Percentiles rank a stretch among this genome's conserved stretches.
Evolutionary conservation across 2,888 invertebrate genomes (phyloP).

Genomic region (Drosophila subquinaria): DNA sequence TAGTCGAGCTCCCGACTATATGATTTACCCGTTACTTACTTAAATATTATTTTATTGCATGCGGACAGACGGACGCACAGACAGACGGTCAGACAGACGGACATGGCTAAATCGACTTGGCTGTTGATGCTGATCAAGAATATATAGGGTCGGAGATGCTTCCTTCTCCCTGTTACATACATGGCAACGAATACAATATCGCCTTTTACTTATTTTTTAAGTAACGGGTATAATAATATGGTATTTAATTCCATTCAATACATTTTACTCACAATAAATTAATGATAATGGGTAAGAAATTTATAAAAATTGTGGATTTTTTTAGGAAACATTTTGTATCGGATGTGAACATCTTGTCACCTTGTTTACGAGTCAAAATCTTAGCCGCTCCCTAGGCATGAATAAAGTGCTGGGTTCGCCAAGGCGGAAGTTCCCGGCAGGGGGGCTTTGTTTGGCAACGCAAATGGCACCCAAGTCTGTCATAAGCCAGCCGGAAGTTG

Average conservation of each 20-base stretch:
- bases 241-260: not conserved
- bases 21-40: no score
- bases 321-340: slow-evolving; percentile 13
- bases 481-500: slow-evolving; percentile 43
- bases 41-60: no score
- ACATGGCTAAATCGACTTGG: no score
- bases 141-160: no score
- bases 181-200: no score
- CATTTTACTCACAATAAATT: not conserved
- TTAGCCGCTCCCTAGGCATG: slow-evolving; percentile 23
- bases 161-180: no score
- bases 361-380: slow-evolving; percentile 36
- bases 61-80: no score
- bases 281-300: not conserved
- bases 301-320: slow-evolving; percentile 10
- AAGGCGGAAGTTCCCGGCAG: slow-evolving; percentile 17
- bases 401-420: slow-evolving; percentile 14
- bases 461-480: slow-evolving; percentile 58
- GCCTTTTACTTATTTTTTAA: no score
- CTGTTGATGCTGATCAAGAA: no score
- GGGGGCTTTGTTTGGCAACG: slow-evolving; percentile 27
- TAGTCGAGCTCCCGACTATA: no score
- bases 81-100: no score
- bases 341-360: slow-evolving; percentile 42
- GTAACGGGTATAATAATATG: no score